These are phyloP conservation scores for Ctenopoma kingsleyae DNA, from an alignment of 2,797 vertebrate species.

Conservation along the genomic window DNA sequence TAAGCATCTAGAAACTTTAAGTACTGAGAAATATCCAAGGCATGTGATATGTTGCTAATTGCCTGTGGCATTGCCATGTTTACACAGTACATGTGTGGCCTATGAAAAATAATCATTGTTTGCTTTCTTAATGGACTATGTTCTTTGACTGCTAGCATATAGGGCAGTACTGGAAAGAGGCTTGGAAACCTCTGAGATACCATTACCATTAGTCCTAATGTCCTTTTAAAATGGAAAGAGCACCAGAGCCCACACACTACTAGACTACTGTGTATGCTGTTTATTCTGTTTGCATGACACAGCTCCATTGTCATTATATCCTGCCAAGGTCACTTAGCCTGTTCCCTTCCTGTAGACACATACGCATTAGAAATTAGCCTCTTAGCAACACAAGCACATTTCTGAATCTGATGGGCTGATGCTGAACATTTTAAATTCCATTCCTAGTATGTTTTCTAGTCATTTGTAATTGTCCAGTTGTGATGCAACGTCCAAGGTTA, in stretches of 20 bases:
- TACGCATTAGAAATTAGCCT: constrained; percentile 43
- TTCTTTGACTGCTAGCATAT: constrained; percentile 57
- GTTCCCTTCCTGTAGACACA: constrained; percentile 39
- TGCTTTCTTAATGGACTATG: constrained; percentile 84
- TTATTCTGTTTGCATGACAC: constrained; percentile 55
- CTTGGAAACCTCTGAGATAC: constrained; percentile 78
- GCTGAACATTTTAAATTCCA: background rate
- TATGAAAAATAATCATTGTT: constrained; percentile 77
- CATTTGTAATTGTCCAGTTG: background rate
- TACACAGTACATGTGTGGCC: constrained; percentile 27
- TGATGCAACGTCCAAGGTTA: background rate
- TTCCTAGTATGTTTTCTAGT: background rate
- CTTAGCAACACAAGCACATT: constrained; percentile 32
- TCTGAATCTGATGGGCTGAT: constrained; percentile 5
- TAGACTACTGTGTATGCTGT: constrained; percentile 55
- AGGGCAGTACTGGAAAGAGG: constrained; percentile 62
- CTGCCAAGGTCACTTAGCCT: constrained; percentile 64
- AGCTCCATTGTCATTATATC: constrained; percentile 56
- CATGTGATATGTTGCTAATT: constrained; percentile 30
- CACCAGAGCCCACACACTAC: constrained; percentile 68
- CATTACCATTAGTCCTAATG: constrained; percentile 84
- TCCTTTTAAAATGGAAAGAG: constrained; percentile 85
- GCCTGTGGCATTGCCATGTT: constrained; percentile 44
- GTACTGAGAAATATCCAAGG: constrained; percentile 16
- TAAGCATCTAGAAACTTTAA: constrained; percentile 21